These are phyloP conservation scores for Nyctalus aviator DNA, from an alignment of 2,797 vertebrate species.

Conservation along the genomic window DNA sequence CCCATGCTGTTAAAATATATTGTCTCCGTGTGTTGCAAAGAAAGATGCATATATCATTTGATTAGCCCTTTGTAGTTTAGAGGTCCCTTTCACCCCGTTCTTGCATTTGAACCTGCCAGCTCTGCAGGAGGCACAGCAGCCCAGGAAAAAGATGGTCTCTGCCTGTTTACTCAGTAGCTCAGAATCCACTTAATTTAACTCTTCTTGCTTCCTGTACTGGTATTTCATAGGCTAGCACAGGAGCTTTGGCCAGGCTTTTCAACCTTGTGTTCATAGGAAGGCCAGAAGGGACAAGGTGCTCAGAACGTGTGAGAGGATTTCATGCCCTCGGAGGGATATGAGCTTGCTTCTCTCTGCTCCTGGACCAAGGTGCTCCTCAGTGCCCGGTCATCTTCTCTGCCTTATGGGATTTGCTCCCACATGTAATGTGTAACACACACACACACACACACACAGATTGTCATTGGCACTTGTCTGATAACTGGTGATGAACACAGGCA, in stretches of 20 bases:
- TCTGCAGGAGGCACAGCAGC: neutral
- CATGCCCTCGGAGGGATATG: neutral
- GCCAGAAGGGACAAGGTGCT: neutral
- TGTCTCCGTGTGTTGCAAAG: neutral
- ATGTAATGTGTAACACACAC: neutral
- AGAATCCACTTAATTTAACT: neutral
- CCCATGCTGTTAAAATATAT: neutral
- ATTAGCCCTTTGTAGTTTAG: neutral
- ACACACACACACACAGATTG: neutral
- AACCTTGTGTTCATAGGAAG: neutral
- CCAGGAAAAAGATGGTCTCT: neutral
- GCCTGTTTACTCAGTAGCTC: neutral
- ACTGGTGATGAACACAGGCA: neutral
- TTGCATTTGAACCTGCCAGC: neutral
- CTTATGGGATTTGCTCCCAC: neutral
- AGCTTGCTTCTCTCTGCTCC: neutral
- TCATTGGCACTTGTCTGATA: neutral
- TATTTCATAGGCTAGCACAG: neutral
- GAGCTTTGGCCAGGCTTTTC: no score
- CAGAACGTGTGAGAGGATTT: neutral
- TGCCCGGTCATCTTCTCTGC: neutral
- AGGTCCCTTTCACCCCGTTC: neutral
- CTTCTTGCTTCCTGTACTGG: neutral
- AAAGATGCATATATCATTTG: neutral
- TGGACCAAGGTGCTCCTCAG: neutral